These are phyloP conservation scores for Agrotis exclamationis DNA, from an alignment of 2,888 invertebrate genomes.

Conservation along the genomic window DNA sequence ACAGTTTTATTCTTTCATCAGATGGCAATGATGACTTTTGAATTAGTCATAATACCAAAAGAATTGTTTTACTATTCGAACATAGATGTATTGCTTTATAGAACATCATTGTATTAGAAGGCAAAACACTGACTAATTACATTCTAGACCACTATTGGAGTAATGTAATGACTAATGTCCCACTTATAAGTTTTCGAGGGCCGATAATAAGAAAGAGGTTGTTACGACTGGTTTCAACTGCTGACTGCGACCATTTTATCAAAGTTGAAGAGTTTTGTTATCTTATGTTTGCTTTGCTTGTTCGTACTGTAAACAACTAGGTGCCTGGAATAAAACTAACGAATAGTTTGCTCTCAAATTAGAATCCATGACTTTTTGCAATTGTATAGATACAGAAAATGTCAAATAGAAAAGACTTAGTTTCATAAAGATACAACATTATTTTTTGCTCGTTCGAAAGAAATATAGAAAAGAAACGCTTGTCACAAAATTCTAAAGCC, in stretches of 20 bases:
- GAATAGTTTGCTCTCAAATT: background rate
- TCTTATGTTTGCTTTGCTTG: conserved; percentile 4
- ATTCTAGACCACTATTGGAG: background rate
- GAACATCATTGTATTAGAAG: background rate
- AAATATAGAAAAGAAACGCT: conserved; percentile 1
- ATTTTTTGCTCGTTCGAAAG: conserved; percentile 2
- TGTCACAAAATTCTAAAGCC: conserved; percentile 37
- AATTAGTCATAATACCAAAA: background rate
- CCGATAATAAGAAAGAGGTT: conserved; percentile 19
- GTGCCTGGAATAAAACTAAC: background rate
- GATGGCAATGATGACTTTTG: background rate
- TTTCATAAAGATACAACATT: conserved; percentile 15
- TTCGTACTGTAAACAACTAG: background rate
- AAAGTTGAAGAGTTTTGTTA: conserved; percentile 21
- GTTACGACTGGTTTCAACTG: conserved; percentile 13
- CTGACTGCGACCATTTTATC: conserved; percentile 17
- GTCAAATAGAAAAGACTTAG: background rate
- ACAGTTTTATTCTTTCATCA: conserved; percentile 7
- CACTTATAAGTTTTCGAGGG: conserved; percentile 17
- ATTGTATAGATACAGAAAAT: background rate
- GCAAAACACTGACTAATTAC: background rate
- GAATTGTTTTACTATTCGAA: background rate
- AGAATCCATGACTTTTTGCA: background rate
- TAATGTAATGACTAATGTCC: background rate
- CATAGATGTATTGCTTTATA: conserved; percentile 3